A percentile compares a stretch with the other conserved stretches of the same genome.
Conservation (phyloP, 2,113 vertebrate genomes). For the Hiodon tergisus region DNA sequence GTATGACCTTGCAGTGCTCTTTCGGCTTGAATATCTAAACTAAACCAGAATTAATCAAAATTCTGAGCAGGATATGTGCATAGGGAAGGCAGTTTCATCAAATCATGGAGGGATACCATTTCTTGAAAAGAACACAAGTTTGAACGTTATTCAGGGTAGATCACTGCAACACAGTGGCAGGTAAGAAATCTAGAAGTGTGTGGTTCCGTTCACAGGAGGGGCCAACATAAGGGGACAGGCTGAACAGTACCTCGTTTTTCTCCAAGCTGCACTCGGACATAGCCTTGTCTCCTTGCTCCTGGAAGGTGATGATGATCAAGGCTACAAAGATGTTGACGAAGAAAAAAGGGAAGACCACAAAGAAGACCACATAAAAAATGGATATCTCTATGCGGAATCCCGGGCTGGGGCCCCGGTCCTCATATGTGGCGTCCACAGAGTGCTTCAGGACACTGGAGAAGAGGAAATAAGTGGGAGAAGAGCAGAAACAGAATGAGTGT, state of each 20-base stretch:
- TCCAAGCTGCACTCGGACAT: constrained; percentile 95
- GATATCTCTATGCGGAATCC: constrained; percentile 94
- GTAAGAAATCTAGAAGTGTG: not conserved
- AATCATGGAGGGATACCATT: no score
- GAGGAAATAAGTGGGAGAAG: not conserved
- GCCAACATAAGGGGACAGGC: not conserved
- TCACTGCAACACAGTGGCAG: not conserved
- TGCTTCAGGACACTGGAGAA: constrained; percentile 84
- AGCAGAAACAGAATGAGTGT: not conserved
- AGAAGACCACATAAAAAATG: constrained; percentile 97
- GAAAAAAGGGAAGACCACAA: constrained; percentile 97
- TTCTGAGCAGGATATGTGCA: no score
- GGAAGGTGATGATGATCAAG: constrained; percentile 97
- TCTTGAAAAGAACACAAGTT: no score
- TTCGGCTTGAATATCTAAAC: no score
- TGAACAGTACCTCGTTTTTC: constrained; percentile 80
- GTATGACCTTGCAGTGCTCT: no score
- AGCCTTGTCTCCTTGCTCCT: constrained; percentile 96
- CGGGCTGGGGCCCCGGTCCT: constrained; percentile 88
- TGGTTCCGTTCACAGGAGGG: constrained; percentile 12
- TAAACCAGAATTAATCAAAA: no score
- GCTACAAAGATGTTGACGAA: constrained; percentile 98
- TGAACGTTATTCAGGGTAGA: no score
- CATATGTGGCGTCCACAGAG: constrained; percentile 91
- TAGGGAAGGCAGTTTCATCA: no score